phyloP scores from a whole-genome alignment of 1,140 invertebrate genomes.

The Drosophila orosa region DNA sequence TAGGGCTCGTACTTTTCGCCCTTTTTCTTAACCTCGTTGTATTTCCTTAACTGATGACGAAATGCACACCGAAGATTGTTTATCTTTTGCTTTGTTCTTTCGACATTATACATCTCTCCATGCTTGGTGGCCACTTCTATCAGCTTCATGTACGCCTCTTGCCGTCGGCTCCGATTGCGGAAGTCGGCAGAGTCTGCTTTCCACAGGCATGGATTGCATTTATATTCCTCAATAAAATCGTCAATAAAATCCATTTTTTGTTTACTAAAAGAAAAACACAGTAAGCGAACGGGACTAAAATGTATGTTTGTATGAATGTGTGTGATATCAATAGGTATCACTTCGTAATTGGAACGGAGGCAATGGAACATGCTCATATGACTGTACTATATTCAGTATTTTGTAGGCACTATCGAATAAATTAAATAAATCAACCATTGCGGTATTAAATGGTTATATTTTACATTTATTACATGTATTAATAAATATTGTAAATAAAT shows the following conservation, averaged over 20 bases:
- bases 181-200: slow-evolving; percentile 79
- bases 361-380: slow-evolving; percentile 4
- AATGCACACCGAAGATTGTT: slow-evolving; percentile 83
- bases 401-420: background rate
- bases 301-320: slow-evolving; percentile 29
- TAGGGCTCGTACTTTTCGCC: slow-evolving; percentile 81
- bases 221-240: slow-evolving; percentile 83
- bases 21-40: slow-evolving; percentile 78
- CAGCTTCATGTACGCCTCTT: slow-evolving; percentile 79
- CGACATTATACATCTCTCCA: slow-evolving; percentile 80
- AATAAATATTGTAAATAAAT: background rate
- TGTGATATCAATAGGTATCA: slow-evolving; percentile 88
- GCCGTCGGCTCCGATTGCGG: slow-evolving; percentile 70
- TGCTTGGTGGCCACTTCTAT: slow-evolving; percentile 81
- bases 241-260: slow-evolving; percentile 83
- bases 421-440: no score
- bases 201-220: slow-evolving; percentile 82
- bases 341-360: slow-evolving; percentile 87
- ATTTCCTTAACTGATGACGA: slow-evolving; percentile 81
- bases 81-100: slow-evolving; percentile 83
- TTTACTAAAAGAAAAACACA: slow-evolving; percentile 55
- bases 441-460: background rate
- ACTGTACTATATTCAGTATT: slow-evolving; percentile 4
- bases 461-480: background rate
- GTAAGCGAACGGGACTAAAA: slow-evolving; percentile 35